Base-by-base conservation (phyloP, 2,797 vertebrate species). In the Halcyon smyrnensis region DNA sequence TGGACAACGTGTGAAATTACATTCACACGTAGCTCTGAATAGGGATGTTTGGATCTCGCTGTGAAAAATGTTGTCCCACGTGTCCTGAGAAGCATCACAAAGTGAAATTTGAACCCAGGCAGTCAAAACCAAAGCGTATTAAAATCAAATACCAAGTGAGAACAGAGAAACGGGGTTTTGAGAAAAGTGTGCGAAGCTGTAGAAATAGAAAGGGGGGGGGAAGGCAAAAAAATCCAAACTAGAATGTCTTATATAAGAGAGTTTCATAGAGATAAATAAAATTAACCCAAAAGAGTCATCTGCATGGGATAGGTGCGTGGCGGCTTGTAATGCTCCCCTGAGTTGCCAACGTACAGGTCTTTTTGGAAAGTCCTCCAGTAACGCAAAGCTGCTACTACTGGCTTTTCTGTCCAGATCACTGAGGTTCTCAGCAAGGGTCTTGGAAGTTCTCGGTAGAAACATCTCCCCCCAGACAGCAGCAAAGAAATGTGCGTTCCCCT, bases 281-380 rank as follows among this genome's bases (percentile, higher is more conserved):
- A 57, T 57, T 57, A 48, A 48, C 46, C 46, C 46, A 48, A 21
- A 24, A 24, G 19, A 60, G 17, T 9, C 2, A 0, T 36, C 56
- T 2, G 0, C 32, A 2, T 0, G 3, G 34, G n/a, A 11, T 6
- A 5, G 0, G 3, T 17, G 15, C 8, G 1, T 43, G 15, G 15
- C 11, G 46, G 48, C 51, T 60, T 70, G 41, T 37, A 45, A 54
- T 0, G 0, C 57, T 76, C 67, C 9, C 1, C 5, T 43, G 24
- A 21, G 11, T 1, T 62, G 45, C 21, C 17, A 19, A 7, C 0
- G 6, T 75, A 10, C 8, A 34, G 41, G 28, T 36, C 15, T 36
- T 54, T 43, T 39, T 74, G 12, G 28, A 64, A 78, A 48, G 57
- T 41, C 32, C 37, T 89, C 56, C 51, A 28, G 28, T 37, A 32